Conservation (phyloP, 2,888 invertebrate genomes). For the Ophion slaviceki region DNA sequence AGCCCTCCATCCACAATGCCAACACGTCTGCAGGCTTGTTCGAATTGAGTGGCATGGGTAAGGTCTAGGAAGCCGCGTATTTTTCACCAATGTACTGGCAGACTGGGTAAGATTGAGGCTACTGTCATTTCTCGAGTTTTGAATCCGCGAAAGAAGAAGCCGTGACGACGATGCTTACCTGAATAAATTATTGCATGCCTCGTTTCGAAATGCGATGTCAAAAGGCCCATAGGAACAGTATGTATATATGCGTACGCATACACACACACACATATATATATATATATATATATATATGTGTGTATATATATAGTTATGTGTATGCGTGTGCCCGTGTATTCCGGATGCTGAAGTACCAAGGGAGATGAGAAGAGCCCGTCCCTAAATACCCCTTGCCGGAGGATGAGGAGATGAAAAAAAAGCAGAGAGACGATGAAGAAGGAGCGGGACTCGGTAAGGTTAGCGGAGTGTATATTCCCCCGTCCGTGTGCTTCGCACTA, state of each 20-base stretch:
- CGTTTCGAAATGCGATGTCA: constrained; percentile 67
- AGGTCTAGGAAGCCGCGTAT: too few relatives aligned
- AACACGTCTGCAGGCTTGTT: constrained; percentile 40
- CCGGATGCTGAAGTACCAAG: constrained; percentile 48
- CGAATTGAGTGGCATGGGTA: background rate
- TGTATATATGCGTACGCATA: background rate
- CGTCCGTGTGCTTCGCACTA: constrained; percentile 70
- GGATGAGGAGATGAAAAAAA: constrained; percentile 33
- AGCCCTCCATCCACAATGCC: constrained; percentile 65
- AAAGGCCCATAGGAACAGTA: constrained; percentile 33
- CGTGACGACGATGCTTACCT: constrained; percentile 76
- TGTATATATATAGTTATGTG: background rate
- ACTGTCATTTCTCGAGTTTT: constrained; percentile 28
- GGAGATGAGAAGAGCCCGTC: constrained; percentile 37
- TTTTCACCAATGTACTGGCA: background rate
- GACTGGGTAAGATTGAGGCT: background rate
- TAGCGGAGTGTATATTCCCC: constrained; percentile 42
- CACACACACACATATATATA: too few relatives aligned
- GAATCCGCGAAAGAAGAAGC: constrained; percentile 43
- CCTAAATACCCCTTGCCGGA: constrained; percentile 48
- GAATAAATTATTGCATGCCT: constrained; percentile 80
- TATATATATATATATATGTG: background rate
- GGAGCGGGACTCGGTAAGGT: constrained; percentile 52
- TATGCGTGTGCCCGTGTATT: constrained; percentile 20
- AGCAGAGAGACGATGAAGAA: constrained; percentile 30